A percentile compares a stretch with the other conserved stretches of the same genome.
These are phyloP conservation scores for Meandrusa payeni DNA, from an alignment of 2,888 invertebrate genomes.

Conservation along the genomic window DNA sequence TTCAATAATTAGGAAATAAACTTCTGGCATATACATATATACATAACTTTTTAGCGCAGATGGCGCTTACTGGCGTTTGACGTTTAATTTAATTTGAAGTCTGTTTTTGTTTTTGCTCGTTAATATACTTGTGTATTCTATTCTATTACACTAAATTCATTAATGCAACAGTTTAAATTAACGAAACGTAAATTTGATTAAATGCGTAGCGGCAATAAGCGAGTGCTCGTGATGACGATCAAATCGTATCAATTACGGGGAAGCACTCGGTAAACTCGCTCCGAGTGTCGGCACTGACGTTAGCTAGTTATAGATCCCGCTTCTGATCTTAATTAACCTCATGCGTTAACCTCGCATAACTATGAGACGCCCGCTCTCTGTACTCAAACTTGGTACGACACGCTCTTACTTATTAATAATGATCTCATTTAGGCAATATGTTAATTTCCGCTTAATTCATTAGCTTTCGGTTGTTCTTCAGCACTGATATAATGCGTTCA, in stretches of 20 bases:
- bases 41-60: no score
- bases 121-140: no score
- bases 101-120: no score
- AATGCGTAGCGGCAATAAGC: slow-evolving; percentile 40
- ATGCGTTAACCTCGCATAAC: slow-evolving; percentile 71
- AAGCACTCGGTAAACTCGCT: slow-evolving; percentile 57
- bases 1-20: no score
- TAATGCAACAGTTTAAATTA: slow-evolving; percentile 22
- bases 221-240: slow-evolving; percentile 62
- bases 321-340: slow-evolving; percentile 77
- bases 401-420: slow-evolving; percentile 55
- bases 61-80: no score
- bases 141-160: slow-evolving; percentile 19
- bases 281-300: slow-evolving; percentile 51
- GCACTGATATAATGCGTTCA: not conserved
- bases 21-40: no score
- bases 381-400: slow-evolving; percentile 48
- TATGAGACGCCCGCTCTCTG: slow-evolving; percentile 52
- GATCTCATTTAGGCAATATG: slow-evolving; percentile 55
- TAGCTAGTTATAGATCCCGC: slow-evolving; percentile 68
- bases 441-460: slow-evolving; percentile 64
- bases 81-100: no score
- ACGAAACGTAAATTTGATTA: slow-evolving; percentile 43
- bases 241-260: slow-evolving; percentile 74
- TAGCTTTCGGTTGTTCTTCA: not conserved